These are phyloP conservation scores for Acleris sparsana DNA, from an alignment of 2,888 invertebrate genomes.

Conservation along the genomic window DNA sequence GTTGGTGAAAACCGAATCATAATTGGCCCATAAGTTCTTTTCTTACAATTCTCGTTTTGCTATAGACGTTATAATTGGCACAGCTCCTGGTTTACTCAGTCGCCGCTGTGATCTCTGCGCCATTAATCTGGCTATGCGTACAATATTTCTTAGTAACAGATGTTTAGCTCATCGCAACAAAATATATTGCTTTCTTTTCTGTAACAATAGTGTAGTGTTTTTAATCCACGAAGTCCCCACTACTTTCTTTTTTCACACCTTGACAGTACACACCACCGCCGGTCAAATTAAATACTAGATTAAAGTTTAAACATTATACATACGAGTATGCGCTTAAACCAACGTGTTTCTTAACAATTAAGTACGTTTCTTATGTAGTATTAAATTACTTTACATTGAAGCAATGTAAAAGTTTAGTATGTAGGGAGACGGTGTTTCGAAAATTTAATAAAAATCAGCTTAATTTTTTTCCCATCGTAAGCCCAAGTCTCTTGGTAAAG, in stretches of 20 bases:
- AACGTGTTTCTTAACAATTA: no score
- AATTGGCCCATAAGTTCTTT: no score
- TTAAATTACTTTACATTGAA: neutral
- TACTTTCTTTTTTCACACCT: no score
- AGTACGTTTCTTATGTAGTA: no score
- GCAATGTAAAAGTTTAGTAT: slow-evolving; percentile 16
- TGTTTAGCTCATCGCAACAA: slow-evolving; percentile 57
- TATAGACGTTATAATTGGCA: slow-evolving; percentile 1
- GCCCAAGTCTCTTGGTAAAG: slow-evolving; percentile 51
- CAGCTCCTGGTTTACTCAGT: slow-evolving; percentile 47
- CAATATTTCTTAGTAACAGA: slow-evolving; percentile 66
- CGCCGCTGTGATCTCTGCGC: slow-evolving; percentile 57
- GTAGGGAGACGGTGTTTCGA: slow-evolving; percentile 35
- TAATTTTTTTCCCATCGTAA: slow-evolving; percentile 47
- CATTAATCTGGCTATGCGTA: slow-evolving; percentile 71
- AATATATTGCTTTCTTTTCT: slow-evolving; percentile 20
- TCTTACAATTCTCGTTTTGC: no score
- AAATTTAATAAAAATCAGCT: slow-evolving; percentile 44
- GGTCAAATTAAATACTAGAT: no score
- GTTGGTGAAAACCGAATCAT: no score
- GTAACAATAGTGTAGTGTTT: neutral
- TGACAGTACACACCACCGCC: no score
- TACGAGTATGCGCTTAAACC: no score
- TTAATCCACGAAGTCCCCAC: no score
- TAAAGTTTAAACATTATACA: no score